phyloP scores from a whole-genome alignment of 1,140 invertebrate species.

The Penaeus indicus region DNA sequence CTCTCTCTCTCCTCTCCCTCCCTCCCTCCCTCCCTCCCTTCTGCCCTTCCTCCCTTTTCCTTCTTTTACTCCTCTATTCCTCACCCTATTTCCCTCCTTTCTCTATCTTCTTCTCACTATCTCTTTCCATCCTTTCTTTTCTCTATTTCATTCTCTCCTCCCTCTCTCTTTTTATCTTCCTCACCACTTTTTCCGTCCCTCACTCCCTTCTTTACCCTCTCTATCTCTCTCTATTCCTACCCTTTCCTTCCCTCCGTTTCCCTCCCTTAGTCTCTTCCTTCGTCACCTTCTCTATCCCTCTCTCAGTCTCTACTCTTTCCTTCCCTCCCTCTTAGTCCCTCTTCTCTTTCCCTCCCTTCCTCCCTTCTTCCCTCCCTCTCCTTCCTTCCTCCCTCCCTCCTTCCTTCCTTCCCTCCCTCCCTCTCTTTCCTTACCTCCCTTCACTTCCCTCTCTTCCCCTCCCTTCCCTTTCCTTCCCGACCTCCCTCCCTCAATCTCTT shows the following conservation, averaged over 20 bases:
- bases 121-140: background rate
- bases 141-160: background rate
- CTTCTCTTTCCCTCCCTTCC: too few relatives aligned
- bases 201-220: background rate
- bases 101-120: background rate
- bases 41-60: background rate
- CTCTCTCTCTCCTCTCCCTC: background rate
- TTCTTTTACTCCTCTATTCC: background rate
- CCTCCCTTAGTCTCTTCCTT: background rate
- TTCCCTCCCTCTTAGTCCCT: background rate
- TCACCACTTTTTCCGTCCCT: background rate
- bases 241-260: background rate
- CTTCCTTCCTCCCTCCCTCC: background rate
- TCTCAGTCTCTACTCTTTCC: background rate
- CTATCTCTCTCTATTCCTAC: background rate
- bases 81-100: background rate
- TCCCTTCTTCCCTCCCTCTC: background rate
- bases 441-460: background rate
- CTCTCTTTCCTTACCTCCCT: background rate
- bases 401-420: background rate
- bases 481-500: background rate
- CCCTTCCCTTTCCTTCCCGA: background rate
- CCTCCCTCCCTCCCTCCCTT: background rate
- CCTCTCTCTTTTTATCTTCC: too few relatives aligned
- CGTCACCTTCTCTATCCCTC: background rate